Conservation (phyloP, 2,113 vertebrate genomes). For the Eudorcas thomsonii region DNA sequence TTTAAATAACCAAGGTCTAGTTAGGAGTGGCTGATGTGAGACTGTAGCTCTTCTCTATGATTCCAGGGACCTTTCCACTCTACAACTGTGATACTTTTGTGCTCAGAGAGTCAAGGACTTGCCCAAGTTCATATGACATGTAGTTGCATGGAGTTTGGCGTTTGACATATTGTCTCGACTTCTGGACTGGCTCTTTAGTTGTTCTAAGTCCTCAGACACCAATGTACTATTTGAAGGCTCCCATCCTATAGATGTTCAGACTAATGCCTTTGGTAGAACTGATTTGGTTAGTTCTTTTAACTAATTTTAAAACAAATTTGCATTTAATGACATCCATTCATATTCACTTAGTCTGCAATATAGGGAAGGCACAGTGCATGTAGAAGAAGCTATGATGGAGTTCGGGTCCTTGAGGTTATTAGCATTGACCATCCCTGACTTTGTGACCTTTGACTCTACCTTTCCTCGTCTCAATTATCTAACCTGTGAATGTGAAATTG, state of each 20-base stretch:
- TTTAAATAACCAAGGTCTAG: not conserved
- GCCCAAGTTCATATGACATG: not conserved
- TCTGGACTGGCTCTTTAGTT: not conserved
- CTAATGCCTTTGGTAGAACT: not conserved
- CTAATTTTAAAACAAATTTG: not conserved
- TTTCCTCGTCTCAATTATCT: not conserved
- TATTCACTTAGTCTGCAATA: not conserved
- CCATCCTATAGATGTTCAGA: not conserved
- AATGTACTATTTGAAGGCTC: not conserved
- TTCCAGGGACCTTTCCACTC: not conserved
- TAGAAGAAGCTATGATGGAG: not conserved
- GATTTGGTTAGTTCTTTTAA: not conserved
- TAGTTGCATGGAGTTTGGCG: not conserved
- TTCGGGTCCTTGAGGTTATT: not conserved
- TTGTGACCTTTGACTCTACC: not conserved
- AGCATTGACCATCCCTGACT: not conserved
- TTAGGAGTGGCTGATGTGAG: not conserved
- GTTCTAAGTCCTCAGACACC: not conserved
- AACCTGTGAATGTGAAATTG: not conserved
- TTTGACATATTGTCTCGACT: not conserved
- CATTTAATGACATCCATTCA: not conserved
- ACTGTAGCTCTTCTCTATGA: not conserved
- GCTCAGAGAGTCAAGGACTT: not conserved
- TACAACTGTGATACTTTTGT: not conserved
- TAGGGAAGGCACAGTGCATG: not conserved